Conservation (phyloP, 2,797 vertebrate species). For the Acanthurus leucopareius region DNA sequence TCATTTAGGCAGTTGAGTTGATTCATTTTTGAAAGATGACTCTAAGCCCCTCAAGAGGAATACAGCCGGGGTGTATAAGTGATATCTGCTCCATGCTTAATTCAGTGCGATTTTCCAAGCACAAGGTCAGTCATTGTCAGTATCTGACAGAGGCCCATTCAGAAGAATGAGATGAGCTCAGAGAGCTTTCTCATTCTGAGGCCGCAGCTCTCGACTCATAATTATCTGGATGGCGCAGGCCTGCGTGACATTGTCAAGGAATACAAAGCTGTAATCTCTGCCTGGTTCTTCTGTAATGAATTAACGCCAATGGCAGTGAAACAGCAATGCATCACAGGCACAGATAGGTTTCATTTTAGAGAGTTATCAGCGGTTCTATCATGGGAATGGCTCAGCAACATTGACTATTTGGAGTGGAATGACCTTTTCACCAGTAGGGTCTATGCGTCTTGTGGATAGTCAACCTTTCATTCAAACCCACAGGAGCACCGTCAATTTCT, state of each 20-base stretch:
- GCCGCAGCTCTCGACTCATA: slow-evolving; percentile 78
- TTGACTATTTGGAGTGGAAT: slow-evolving; percentile 71
- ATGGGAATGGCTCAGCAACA: slow-evolving; percentile 64
- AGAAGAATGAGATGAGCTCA: slow-evolving; percentile 81
- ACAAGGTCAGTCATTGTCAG: slow-evolving; percentile 86
- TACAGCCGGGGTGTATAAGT: slow-evolving; percentile 73
- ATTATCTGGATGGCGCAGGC: slow-evolving; percentile 83
- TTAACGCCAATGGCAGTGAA: slow-evolving; percentile 75
- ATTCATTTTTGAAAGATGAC: slow-evolving; percentile 81
- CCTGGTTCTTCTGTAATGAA: slow-evolving; percentile 78
- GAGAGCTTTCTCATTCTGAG: slow-evolving; percentile 80
- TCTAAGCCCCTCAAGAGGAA: slow-evolving; percentile 75
- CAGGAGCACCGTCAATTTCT: slow-evolving; percentile 45
- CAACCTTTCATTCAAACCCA: slow-evolving; percentile 74
- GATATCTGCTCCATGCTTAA: slow-evolving; percentile 82
- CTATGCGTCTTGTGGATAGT: slow-evolving; percentile 70
- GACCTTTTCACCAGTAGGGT: slow-evolving; percentile 75
- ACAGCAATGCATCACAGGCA: slow-evolving; percentile 71
- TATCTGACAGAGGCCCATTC: slow-evolving; percentile 80
- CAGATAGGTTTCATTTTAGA: slow-evolving; percentile 76
- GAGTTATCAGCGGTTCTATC: slow-evolving; percentile 76
- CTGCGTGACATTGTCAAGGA: slow-evolving; percentile 81
- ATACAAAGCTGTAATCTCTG: slow-evolving; percentile 82
- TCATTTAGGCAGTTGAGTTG: slow-evolving; percentile 71
- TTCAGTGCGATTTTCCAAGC: slow-evolving; percentile 81